Conservation (phyloP, 2,888 invertebrate species). For the Arctia plantaginis region DNA sequence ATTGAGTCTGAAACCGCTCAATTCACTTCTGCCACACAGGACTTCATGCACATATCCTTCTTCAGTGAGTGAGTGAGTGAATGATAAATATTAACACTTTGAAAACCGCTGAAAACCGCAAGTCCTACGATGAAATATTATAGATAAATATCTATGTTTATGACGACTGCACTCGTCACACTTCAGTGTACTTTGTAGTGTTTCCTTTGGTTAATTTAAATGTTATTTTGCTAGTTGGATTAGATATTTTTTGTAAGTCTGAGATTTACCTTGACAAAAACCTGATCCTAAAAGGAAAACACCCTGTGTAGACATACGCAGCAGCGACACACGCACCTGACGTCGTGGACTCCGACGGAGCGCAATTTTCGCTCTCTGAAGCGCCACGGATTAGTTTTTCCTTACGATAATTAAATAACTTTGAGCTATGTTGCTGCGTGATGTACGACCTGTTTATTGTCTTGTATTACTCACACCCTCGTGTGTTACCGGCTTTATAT, state of each 20-base stretch:
- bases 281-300: constrained; percentile 37
- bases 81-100: no score
- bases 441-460: constrained; percentile 84
- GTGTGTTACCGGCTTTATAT: constrained; percentile 64
- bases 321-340: constrained; percentile 76
- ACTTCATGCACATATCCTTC: no score
- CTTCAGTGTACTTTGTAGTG: no score
- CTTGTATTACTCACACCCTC: constrained; percentile 56
- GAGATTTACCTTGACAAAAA: neutral
- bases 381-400: constrained; percentile 84
- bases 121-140: neutral
- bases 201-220: no score
- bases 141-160: neutral
- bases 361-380: constrained; percentile 79
- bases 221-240: neutral
- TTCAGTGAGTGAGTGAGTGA: no score
- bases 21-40: no score
- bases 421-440: constrained; percentile 82
- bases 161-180: neutral
- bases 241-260: neutral
- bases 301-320: constrained; percentile 67
- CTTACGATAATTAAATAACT: constrained; percentile 86
- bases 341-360: constrained; percentile 64
- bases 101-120: neutral
- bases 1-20: no score